Percentiles rank a stretch among this genome's conserved stretches.
Evolutionary conservation across 2,113 vertebrate genomes (phyloP).

Genomic region (Odontophorus gujanensis): DNA sequence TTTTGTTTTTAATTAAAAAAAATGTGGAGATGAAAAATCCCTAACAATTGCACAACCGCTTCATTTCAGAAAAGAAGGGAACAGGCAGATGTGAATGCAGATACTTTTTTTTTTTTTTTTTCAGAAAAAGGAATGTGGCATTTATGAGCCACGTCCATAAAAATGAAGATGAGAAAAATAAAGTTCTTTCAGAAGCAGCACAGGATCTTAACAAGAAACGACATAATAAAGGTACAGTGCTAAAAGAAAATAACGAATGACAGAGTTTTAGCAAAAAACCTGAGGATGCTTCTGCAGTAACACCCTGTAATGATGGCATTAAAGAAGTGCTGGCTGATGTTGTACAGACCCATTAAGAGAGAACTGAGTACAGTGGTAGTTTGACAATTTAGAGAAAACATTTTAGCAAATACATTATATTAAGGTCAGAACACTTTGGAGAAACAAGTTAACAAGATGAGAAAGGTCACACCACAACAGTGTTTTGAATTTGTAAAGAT

Average conservation of each 20-base stretch:
- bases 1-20: not conserved
- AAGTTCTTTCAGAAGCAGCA: not conserved
- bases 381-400: not conserved
- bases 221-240: not conserved
- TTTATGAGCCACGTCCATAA: not conserved
- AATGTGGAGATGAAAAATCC: not conserved
- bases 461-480: conserved; percentile 10
- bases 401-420: conserved; percentile 1
- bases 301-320: not conserved
- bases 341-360: not conserved
- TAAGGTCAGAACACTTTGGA: conserved; percentile 19
- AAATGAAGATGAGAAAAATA: not conserved
- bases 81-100: not conserved
- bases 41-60: not conserved
- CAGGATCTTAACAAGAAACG: not conserved
- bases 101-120: not conserved
- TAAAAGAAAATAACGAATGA: not conserved
- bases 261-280: not conserved
- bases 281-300: not conserved
- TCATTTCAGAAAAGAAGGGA: not conserved
- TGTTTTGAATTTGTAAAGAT: not conserved
- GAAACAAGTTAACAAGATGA: conserved; percentile 15
- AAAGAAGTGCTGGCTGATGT: not conserved
- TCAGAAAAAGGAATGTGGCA: not conserved
- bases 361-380: not conserved